Conservation (phyloP, 1,140 invertebrate species). For the Cotesia typhae region DNA sequence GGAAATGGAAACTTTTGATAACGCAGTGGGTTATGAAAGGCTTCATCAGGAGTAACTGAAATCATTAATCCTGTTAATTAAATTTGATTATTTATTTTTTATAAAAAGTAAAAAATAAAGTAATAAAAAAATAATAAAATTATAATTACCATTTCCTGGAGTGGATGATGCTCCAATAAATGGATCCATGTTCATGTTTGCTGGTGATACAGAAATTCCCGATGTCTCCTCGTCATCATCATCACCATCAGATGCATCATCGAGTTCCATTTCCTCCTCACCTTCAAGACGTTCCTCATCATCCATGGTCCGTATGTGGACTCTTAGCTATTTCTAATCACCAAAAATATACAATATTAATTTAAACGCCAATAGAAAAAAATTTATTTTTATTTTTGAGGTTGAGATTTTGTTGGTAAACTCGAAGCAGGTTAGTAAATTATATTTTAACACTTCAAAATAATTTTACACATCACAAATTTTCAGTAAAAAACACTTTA, state of each 20-base stretch:
- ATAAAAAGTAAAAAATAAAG: background rate
- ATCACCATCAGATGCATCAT: conserved; percentile 63
- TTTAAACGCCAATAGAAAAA: no score
- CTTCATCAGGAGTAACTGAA: conserved; percentile 60
- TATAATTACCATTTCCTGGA: conserved; percentile 55
- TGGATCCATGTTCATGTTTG: conserved; percentile 62
- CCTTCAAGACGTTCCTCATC: conserved; percentile 64
- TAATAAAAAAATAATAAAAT: conserved; percentile 8
- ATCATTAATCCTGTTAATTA: conserved; percentile 37
- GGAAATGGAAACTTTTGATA: conserved; percentile 63
- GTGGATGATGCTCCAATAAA: conserved; percentile 55
- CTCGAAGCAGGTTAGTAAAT: no score
- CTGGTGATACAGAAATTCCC: conserved; percentile 61
- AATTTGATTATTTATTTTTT: conserved; percentile 16
- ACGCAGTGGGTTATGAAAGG: conserved; percentile 59
- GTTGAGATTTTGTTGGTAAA: no score
- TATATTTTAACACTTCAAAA: no score
- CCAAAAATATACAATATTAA: conserved; percentile 12
- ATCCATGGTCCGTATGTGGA: conserved; percentile 57
- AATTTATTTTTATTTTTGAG: no score
- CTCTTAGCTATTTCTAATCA: conserved; percentile 41
- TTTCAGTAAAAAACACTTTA: no score
- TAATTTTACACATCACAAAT: no score
- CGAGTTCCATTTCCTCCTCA: conserved; percentile 66
- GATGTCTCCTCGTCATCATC: conserved; percentile 63